Evolutionary conservation across 2,888 invertebrate genomes (phyloP), one percentile per base, ranked within the genome.

Genomic region (Acanthoscelides obtectus): DNA sequence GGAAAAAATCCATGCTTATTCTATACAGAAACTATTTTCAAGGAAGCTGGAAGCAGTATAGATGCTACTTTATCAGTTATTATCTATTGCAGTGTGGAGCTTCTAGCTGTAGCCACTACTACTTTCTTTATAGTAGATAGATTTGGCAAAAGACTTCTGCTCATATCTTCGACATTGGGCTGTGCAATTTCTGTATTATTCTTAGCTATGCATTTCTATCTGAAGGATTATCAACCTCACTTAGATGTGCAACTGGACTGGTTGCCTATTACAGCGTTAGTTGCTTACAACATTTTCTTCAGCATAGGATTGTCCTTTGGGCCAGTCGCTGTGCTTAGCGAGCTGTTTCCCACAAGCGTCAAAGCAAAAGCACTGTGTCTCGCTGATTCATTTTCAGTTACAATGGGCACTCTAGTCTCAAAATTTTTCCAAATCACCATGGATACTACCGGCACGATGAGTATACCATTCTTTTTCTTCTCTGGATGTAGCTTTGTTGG

Each of bases 401-500:
- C 85, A 5, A 84, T 86, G 77, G 87, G 86, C 0, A 86, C 87
- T 27, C 71, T 87, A 19, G 86, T 87, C 0, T 86, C 88, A 0
- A 85, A 87, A 72, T 82, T 86, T 8, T 88, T 87, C 77, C 85
- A 86, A 73, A 80, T 84, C 72, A 87, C 91, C 64, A 86, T 86
- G 75, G 90, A 90, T 77, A 82, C 83, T 4, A 88, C 86, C 72
- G 89, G 89, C 64, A 78, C 79, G 1, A 89, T 90, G 80, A 89
- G 90, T 81, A 87, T 89, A 78, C 89, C 90, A 75, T 92, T 92
- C 82, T 89, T 89, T 86, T 88, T 89, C 79, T 92, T 91, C 83
- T 87, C 90, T 0, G 79, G 85, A 6, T 90, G 89, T 81, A 90
- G 90, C 45, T 82, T 89, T 22, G 74, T 90, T 72, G 91, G 91